Conservation (phyloP, 2,113 vertebrate species). For the Lagenorhynchus albirostris region DNA sequence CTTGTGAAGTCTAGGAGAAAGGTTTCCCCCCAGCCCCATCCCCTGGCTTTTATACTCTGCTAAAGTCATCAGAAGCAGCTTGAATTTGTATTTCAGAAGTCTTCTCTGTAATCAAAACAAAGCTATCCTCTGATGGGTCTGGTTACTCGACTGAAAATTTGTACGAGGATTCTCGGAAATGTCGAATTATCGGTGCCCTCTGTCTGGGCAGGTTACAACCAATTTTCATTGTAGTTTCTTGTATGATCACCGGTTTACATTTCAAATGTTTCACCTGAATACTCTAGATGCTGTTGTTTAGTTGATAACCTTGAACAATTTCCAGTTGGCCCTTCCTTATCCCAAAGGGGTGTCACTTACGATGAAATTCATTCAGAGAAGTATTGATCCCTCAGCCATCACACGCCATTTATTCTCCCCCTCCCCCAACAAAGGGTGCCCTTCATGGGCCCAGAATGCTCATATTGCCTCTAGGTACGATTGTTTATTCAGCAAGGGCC, state of each 20-base stretch:
- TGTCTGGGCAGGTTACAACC: background rate
- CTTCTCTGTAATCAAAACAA: conserved; percentile 25
- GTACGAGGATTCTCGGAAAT: background rate
- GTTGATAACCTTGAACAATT: conserved; percentile 78
- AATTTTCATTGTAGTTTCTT: conserved; percentile 45
- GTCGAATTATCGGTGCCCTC: background rate
- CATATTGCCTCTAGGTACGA: conserved; percentile 40
- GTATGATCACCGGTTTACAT: conserved; percentile 72
- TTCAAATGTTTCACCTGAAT: conserved; percentile 68
- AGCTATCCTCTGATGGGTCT: background rate
- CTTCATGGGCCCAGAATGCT: conserved; percentile 62
- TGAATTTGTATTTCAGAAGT: background rate
- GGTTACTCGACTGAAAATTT: background rate
- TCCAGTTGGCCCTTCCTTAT: conserved; percentile 72
- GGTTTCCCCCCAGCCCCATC: background rate
- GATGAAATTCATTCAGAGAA: conserved; percentile 81
- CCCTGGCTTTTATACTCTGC: background rate
- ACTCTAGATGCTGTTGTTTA: conserved; percentile 64
- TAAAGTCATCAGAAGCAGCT: conserved; percentile 10
- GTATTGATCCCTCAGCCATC: conserved; percentile 78
- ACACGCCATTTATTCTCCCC: conserved; percentile 68
- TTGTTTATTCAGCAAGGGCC: conserved; percentile 51
- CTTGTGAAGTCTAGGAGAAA: background rate
- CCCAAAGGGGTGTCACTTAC: conserved; percentile 75
- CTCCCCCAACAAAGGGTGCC: conserved; percentile 59